Conservation (phyloP, 2,888 invertebrate species). For the Drepanosiphum platanoidis region DNA sequence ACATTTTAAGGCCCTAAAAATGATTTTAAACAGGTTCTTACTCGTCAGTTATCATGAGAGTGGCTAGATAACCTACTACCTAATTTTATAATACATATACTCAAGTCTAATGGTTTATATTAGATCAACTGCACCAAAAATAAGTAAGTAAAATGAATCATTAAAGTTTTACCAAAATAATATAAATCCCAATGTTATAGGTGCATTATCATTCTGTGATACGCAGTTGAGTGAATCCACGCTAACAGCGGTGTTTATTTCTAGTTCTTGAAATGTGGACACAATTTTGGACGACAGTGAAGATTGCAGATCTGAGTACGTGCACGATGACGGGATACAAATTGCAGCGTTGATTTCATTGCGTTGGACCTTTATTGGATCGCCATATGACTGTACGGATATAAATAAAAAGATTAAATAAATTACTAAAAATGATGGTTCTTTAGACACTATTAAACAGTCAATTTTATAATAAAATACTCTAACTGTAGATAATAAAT, state of each 20-base stretch:
- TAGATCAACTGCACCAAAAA: no score
- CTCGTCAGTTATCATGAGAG: no score
- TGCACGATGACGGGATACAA: constrained; percentile 64
- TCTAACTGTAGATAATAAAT: no score
- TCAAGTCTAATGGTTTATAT: no score
- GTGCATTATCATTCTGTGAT: constrained; percentile 1
- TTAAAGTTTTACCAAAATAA: constrained; percentile 30
- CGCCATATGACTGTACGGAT: neutral
- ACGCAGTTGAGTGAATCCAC: constrained; percentile 48
- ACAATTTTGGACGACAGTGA: constrained; percentile 64
- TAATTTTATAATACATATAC: no score
- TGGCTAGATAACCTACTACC: no score
- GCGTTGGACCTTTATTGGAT: constrained; percentile 52
- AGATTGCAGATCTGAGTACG: constrained; percentile 62
- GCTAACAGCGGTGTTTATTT: constrained; percentile 42
- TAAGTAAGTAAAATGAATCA: no score
- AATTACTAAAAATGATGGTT: no score
- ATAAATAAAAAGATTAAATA: neutral
- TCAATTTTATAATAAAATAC: no score
- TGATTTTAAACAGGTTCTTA: no score
- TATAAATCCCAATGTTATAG: constrained; percentile 3
- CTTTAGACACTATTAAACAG: no score
- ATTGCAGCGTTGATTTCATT: constrained; percentile 63
- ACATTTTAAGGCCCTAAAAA: no score
- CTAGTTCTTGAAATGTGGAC: constrained; percentile 38